Conservation (phyloP, 2,113 vertebrate species). For the Gnathochromis pfefferi region DNA sequence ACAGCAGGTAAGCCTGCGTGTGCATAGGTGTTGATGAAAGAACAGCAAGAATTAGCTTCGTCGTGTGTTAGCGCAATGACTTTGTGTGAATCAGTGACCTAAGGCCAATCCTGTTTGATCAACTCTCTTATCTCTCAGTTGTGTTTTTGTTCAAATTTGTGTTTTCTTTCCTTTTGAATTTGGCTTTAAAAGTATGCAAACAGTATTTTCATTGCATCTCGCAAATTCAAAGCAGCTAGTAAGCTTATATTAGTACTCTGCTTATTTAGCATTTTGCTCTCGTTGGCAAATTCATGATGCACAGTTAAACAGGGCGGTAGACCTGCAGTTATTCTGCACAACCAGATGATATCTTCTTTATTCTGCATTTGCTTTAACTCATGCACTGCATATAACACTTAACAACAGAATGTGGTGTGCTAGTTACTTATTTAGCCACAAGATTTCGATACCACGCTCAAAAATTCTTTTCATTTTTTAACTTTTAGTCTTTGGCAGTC, state of each 20-base stretch:
- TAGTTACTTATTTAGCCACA: background rate
- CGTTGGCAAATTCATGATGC: background rate
- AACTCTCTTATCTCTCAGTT: background rate
- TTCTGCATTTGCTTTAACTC: background rate
- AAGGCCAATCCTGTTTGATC: background rate
- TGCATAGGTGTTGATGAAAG: background rate
- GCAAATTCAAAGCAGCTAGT: background rate
- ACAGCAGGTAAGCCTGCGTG: conserved; percentile 30
- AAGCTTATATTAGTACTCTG: background rate
- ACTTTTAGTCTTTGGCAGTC: background rate
- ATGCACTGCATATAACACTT: background rate
- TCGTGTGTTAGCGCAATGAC: background rate
- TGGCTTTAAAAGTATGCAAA: background rate
- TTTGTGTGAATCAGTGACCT: background rate
- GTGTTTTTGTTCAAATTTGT: background rate
- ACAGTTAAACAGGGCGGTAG: background rate
- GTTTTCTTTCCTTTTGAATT: background rate
- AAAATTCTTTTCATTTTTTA: background rate
- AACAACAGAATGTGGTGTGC: rapidly evolving
- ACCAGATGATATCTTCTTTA: background rate
- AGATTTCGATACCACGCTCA: background rate
- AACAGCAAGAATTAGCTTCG: background rate
- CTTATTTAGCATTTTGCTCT: background rate
- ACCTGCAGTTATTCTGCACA: background rate
- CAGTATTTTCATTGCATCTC: background rate